Conservation (phyloP, 1,140 invertebrate species). For the Philaenus spumarius region DNA sequence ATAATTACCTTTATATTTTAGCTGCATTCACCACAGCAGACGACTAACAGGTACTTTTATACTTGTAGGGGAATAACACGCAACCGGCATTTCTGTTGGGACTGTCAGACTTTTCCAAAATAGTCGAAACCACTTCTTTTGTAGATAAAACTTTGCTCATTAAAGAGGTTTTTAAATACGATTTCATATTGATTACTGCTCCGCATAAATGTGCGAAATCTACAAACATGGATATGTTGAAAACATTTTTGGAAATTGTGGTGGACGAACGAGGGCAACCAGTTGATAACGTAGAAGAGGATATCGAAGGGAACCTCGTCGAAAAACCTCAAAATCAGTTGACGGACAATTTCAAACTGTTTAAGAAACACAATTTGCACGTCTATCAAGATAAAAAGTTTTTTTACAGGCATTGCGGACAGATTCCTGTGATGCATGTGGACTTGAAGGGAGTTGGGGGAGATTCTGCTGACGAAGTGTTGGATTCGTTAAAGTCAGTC, state of each 20-base stretch:
- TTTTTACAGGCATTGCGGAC: not conserved
- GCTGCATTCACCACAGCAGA: too few relatives aligned
- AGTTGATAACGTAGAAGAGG: too few relatives aligned
- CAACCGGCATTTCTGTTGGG: too few relatives aligned
- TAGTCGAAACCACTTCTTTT: not conserved
- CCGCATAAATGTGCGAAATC: not conserved
- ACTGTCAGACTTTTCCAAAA: not conserved
- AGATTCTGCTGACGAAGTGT: not conserved
- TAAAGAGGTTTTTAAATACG: not conserved
- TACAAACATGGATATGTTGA: not conserved
- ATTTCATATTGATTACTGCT: not conserved
- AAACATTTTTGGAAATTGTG: not conserved
- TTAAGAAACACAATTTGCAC: not conserved
- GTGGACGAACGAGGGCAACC: not conserved
- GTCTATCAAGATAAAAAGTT: not conserved
- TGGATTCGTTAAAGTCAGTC: not conserved
- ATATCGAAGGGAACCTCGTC: too few relatives aligned
- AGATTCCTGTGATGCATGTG: not conserved
- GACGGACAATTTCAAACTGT: not conserved
- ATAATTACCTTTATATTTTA: too few relatives aligned
- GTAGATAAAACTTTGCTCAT: not conserved
- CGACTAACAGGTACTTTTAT: too few relatives aligned
- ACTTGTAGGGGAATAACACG: too few relatives aligned
- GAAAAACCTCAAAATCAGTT: not conserved
- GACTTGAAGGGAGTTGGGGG: not conserved